These are phyloP conservation scores for Pyrrhosoma nymphula DNA, from an alignment of 2,888 invertebrate species.

Conservation along the genomic window DNA sequence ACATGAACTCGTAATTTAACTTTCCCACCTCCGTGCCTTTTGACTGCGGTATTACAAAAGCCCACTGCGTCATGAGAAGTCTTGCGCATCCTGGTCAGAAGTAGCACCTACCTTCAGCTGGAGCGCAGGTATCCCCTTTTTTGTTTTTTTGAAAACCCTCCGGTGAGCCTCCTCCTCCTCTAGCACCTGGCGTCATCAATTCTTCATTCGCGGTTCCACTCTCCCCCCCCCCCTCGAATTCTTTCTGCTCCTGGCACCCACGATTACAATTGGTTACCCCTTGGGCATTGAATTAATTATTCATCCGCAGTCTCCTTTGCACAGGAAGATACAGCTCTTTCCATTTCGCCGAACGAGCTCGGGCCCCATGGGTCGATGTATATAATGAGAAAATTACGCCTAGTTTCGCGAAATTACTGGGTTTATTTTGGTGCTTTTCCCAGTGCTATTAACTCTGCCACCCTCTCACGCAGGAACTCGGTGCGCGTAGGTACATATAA, in stretches of 20 bases:
- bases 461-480: not conserved
- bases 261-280: conserved; percentile 10
- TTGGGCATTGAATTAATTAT: not conserved
- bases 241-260: not conserved
- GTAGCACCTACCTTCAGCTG: not conserved
- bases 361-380: not conserved
- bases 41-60: not conserved
- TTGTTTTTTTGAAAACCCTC: not conserved
- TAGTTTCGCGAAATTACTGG: not conserved
- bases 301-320: conserved; percentile 29
- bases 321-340: not conserved
- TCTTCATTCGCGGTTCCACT: not conserved
- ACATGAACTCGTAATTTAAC: not conserved
- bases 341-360: not conserved
- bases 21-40: not conserved
- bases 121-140: not conserved
- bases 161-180: not conserved
- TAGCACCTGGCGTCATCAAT: not conserved
- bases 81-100: not conserved
- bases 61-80: not conserved
- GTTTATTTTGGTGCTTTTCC: not conserved
- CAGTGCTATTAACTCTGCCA: not conserved
- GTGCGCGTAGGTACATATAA: not conserved
- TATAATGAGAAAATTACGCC: not conserved
- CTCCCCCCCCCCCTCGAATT: not conserved